Evolutionary conservation across 2,888 invertebrate genomes (phyloP).

Genomic region (Thera britannica): DNA sequence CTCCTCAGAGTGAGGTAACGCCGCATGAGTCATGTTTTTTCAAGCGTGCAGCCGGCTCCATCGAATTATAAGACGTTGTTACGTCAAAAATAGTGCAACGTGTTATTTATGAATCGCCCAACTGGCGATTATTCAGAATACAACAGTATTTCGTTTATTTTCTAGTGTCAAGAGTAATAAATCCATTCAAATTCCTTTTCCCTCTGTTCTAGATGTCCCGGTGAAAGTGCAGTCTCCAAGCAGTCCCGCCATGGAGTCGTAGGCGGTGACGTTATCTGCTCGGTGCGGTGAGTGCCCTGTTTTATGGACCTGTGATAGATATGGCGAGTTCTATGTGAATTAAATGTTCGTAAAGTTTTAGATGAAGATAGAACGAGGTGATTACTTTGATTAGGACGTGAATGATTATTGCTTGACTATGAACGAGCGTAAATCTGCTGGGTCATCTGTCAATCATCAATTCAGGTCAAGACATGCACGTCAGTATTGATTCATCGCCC

Average conservation of each 20-base stretch:
- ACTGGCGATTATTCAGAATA: neutral
- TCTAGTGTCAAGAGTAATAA: neutral
- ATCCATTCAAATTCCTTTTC: conserved; percentile 23
- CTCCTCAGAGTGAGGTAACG: no score
- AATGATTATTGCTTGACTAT: no score
- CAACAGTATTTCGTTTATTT: neutral
- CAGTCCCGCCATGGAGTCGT: conserved; percentile 60
- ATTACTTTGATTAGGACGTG: no score
- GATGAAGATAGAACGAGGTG: neutral
- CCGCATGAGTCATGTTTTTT: no score
- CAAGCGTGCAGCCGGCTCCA: no score
- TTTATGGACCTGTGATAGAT: conserved; percentile 20
- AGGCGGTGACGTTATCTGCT: conserved; percentile 49
- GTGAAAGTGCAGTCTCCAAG: conserved; percentile 57
- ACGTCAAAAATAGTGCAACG: no score
- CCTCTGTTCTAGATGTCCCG: conserved; percentile 69
- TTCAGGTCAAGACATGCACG: conserved; percentile 5
- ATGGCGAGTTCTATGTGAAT: conserved; percentile 6
- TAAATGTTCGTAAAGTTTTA: neutral
- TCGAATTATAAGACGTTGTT: no score
- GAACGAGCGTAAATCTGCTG: neutral
- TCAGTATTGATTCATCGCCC: conserved; percentile 18
- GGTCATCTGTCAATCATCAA: conserved; percentile 22
- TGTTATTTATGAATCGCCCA: no score
- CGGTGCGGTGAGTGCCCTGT: conserved; percentile 52